Evolutionary conservation across 2,888 invertebrate species (phyloP).

Genomic region (Keiferia lycopersicella): DNA sequence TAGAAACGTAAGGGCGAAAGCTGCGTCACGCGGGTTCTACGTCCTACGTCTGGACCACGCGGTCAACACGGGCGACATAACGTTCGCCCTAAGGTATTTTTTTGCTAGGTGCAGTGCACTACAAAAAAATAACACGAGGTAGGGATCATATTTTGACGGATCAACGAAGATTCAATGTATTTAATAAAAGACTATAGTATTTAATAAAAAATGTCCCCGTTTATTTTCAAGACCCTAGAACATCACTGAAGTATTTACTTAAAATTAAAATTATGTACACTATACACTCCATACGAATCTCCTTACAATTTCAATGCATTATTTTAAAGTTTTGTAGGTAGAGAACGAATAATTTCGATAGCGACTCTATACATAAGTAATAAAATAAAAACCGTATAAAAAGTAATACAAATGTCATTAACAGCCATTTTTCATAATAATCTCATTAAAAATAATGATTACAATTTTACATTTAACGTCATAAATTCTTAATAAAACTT

Average conservation of each 20-base stretch:
- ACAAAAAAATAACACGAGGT: too few relatives aligned
- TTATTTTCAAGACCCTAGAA: slow-evolving; percentile 43
- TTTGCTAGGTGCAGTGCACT: too few relatives aligned
- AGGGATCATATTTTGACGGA: too few relatives aligned
- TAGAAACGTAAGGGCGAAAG: too few relatives aligned
- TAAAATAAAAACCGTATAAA: slow-evolving; percentile 29
- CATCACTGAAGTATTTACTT: slow-evolving; percentile 32
- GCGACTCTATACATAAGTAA: slow-evolving; percentile 29
- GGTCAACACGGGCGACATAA: too few relatives aligned
- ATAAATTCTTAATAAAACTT: too few relatives aligned
- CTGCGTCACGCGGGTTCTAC: too few relatives aligned
- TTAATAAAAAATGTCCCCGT: slow-evolving; percentile 42
- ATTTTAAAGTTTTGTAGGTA: background rate
- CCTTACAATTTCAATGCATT: slow-evolving; percentile 32
- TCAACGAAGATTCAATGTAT: too few relatives aligned
- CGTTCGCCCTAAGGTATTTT: too few relatives aligned
- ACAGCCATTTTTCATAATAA: slow-evolving; percentile 44
- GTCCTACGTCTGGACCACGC: too few relatives aligned
- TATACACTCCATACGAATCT: slow-evolving; percentile 39
- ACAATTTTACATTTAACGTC: background rate
- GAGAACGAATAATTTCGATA: slow-evolving; percentile 38
- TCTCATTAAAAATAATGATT: slow-evolving; percentile 37
- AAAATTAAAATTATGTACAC: slow-evolving; percentile 45
- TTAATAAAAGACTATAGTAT: slow-evolving; percentile 22
- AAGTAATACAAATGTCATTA: slow-evolving; percentile 27